A percentile compares a stretch with the other conserved stretches of the same genome.
Conservation (phyloP, 35 echinoderm and acorn worm species). For the Apostichopus parvimensis region DNA sequence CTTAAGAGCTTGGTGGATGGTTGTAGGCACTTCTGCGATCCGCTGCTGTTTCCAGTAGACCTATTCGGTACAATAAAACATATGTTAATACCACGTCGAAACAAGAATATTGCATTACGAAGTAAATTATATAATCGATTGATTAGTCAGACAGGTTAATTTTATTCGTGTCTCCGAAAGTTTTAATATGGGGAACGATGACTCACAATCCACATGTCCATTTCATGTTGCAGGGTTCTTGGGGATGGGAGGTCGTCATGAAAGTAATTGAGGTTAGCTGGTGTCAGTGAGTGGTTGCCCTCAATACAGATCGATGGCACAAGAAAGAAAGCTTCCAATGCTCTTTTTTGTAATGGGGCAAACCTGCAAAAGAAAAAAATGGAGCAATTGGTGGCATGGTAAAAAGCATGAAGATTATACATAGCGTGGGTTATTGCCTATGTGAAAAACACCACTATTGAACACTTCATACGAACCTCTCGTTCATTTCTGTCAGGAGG, state of each 20-base stretch:
- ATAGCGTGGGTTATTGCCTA: not conserved
- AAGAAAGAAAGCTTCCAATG: slow-evolving; percentile 5
- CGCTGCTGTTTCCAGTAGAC: not conserved
- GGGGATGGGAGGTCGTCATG: slow-evolving; percentile 11
- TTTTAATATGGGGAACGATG: not conserved
- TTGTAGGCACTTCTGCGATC: slow-evolving; percentile 3
- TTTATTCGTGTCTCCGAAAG: not conserved
- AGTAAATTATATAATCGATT: not conserved
- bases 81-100: not conserved
- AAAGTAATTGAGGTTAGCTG: slow-evolving; percentile 22
- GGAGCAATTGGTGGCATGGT: not conserved
- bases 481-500: slow-evolving; percentile 25
- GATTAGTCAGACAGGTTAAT: not conserved
- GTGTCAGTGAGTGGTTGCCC: not conserved
- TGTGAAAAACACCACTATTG: not conserved
- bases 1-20: slow-evolving; percentile 1
- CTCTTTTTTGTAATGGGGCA: slow-evolving; percentile 22
- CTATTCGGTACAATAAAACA: not conserved
- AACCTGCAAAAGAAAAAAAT: not conserved
- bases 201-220: slow-evolving; percentile 26
- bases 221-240: slow-evolving; percentile 21
- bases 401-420: not conserved
- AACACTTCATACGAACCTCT: not conserved
- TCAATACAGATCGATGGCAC: slow-evolving; percentile 30
- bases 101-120: not conserved